Conservation (phyloP, 2,888 invertebrate genomes). For the Pinctada fucata region DNA sequence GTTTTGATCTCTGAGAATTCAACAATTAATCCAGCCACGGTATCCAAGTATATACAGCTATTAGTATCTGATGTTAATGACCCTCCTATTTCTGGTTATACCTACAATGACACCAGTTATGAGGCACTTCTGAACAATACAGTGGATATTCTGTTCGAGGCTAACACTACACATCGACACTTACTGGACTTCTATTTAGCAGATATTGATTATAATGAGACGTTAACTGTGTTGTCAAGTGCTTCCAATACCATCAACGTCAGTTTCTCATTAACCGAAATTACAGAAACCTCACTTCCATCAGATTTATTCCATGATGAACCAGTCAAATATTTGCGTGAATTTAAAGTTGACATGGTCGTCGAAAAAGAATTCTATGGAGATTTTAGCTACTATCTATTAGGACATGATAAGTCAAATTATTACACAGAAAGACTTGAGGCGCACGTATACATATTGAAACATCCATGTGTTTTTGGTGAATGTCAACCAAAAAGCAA, state of each 20-base stretch:
- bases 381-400: constrained; percentile 11
- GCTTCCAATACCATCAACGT: not conserved
- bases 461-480: constrained; percentile 20
- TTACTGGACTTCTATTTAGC: constrained; percentile 16
- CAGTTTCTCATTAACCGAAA: not conserved
- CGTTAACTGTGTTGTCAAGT: constrained; percentile 15
- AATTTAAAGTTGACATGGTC: constrained; percentile 14
- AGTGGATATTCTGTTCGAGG: constrained; percentile 9
- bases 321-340: not conserved
- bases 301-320: not conserved
- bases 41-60: constrained; percentile 6
- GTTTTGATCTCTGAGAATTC: constrained; percentile 23
- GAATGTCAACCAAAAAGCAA: constrained; percentile 10
- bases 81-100: constrained; percentile 30
- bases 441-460: constrained; percentile 16
- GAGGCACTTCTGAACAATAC: constrained; percentile 21
- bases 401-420: constrained; percentile 6
- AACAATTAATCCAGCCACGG: not conserved
- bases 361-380: constrained; percentile 18
- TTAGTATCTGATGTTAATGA: constrained; percentile 23
- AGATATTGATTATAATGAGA: constrained; percentile 31
- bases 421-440: constrained; percentile 22
- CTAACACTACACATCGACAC: constrained; percentile 17
- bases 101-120: constrained; percentile 19
- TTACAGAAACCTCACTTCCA: not conserved